phyloP scores from a whole-genome alignment of 2,888 invertebrate species.

The Philaethria dido region DNA sequence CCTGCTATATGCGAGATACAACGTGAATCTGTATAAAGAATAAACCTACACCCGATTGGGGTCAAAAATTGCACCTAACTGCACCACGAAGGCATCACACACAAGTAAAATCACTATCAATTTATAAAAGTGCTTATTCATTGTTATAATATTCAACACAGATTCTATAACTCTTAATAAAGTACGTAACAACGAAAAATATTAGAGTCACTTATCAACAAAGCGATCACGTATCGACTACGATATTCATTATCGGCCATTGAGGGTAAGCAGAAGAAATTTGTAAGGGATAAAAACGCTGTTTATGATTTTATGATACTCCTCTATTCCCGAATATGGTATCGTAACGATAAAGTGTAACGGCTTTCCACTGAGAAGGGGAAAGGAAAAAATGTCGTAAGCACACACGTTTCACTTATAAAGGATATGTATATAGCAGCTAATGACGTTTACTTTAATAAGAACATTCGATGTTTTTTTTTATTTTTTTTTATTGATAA shows the following conservation, averaged over 20 bases:
- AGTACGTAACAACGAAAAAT: neutral
- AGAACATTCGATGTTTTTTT: slow-evolving; percentile 43
- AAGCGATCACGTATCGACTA: slow-evolving; percentile 60
- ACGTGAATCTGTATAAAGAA: too few relatives aligned
- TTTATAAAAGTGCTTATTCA: too few relatives aligned
- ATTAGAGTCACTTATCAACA: slow-evolving; percentile 39
- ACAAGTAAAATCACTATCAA: too few relatives aligned
- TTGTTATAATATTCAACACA: neutral
- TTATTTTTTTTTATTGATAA: too few relatives aligned
- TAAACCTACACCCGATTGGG: too few relatives aligned
- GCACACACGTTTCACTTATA: slow-evolving; percentile 54
- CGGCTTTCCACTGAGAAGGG: slow-evolving; percentile 55
- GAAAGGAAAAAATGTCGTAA: slow-evolving; percentile 59
- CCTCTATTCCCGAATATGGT: slow-evolving; percentile 69
- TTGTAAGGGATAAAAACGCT: slow-evolving; percentile 68
- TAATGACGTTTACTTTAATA: slow-evolving; percentile 68
- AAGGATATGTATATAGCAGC: slow-evolving; percentile 52
- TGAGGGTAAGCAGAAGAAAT: slow-evolving; percentile 56
- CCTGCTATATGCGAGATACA: too few relatives aligned
- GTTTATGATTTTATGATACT: slow-evolving; percentile 75
- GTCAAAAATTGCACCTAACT: too few relatives aligned
- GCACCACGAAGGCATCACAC: too few relatives aligned
- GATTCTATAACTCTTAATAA: slow-evolving; percentile 3
- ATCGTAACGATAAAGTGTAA: slow-evolving; percentile 75
- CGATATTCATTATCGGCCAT: slow-evolving; percentile 68